Percentiles rank a stretch among this genome's conserved stretches.
Conservation (phyloP, 2,113 vertebrate species). For the Acanthochromis polyacanthus region DNA sequence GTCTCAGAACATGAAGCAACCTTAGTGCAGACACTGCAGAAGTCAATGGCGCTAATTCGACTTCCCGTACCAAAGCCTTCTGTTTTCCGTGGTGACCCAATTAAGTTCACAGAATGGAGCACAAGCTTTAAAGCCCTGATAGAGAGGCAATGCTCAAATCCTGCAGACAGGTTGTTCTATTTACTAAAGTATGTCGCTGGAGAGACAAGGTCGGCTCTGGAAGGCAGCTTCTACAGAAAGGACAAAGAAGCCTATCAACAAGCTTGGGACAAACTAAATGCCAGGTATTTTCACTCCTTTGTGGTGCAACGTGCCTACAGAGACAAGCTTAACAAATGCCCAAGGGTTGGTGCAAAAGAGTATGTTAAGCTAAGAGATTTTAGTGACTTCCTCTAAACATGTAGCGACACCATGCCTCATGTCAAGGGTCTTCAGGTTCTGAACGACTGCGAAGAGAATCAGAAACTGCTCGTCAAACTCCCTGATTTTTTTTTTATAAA, state of each 20-base stretch:
- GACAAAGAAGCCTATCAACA: conserved; percentile 7
- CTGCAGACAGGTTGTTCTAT: not conserved
- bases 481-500: too few species aligned
- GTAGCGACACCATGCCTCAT: not conserved
- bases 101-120: conserved; percentile 4
- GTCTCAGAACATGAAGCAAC: not conserved
- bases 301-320: not conserved
- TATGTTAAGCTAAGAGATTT: too few species aligned
- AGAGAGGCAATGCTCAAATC: not conserved
- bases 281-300: not conserved
- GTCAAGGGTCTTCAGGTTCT: not conserved
- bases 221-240: not conserved
- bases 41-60: conserved; percentile 4
- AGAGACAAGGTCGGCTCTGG: too few species aligned
- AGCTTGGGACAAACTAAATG: not conserved
- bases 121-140: conserved; percentile 13
- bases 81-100: not conserved
- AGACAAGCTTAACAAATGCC: not conserved
- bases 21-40: conserved; percentile 2
- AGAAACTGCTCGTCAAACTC: not conserved
- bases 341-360: not conserved
- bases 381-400: conserved; percentile 5
- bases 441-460: not conserved
- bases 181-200: not conserved
- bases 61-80: conserved; percentile 7